Evolutionary conservation across 2,113 vertebrate species (phyloP), one percentile per base, ranked within the genome.

Genomic region (Hemichromis elongatus): DNA sequence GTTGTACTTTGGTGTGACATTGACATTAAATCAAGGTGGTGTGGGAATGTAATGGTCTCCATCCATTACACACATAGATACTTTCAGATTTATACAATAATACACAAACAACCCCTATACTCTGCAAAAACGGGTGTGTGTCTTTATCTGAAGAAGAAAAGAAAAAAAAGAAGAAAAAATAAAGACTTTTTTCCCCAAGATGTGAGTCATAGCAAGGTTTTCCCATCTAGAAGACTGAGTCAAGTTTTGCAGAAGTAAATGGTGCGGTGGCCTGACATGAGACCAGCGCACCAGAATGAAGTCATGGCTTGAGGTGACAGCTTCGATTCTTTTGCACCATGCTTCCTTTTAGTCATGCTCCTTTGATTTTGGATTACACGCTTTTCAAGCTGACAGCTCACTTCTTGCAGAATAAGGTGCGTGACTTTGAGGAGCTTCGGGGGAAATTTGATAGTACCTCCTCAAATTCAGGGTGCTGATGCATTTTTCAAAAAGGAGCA

Each of bases 1-100:
- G 87, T 81, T 90, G 86, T 90, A 93, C 90, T 91, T 88, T 89
- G 88, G 90, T 77, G 83, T 94, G 93, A 94, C 93, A 95, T 93
- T 95, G 93, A 95, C 90, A 90, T 93, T 90, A 94, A 92, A 90
- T 93, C 88, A 86, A 86, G 89, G 84, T 89, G 86, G 47, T 87
- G 89, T 70, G 79, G 61, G 80, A 87, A 88, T 80, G 80, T 86
- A 56, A 86, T 81, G 82, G 55, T 82, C 56, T 84, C 77, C 90
- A 78, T 88, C 86, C 73, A 77, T 82, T 86, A 80, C 35, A 24
- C 24, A 47, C 45, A 56, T 77, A 59, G 16, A 90, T 47, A 63
- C 2, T 21, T 13, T 82, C 61, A 84, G 53, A 84, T 77, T 63
- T 6, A 11, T 78, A 8, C 45, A 26, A 66, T 85, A 81, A 37